Evolutionary conservation across 2,113 vertebrate genomes (phyloP), one percentile per base, ranked within the genome.

Genomic region (Ifrita kowaldi): DNA sequence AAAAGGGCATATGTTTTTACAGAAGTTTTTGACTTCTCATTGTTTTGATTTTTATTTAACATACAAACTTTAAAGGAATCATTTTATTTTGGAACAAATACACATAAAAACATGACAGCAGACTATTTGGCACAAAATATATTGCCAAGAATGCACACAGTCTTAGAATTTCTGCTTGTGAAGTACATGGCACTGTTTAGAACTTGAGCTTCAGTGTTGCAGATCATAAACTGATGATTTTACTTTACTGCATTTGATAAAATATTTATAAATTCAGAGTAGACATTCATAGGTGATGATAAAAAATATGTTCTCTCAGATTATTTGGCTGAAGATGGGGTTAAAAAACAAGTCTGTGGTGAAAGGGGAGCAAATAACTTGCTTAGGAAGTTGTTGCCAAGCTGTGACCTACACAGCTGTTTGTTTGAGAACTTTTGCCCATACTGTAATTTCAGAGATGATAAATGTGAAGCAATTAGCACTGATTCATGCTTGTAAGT

Each of bases 391-490:
- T 41, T 75, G 52, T 33, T 93, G 86, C 83, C 70, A 59, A 76
- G 84, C 83, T 93, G 80, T 95, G 95, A 94, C 95, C 94, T 90
- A 11, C 57, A 44, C 93, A 97, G 94, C 96, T 97, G 96, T 88
- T 94, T 93, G 76, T 60, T 89, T 69, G 91, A 92, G 91, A 90
- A 68, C 87, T 92, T 88, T 90, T 95, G 93, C 79, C 92, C 89
- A 42, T 83, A 16, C 80, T 89, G 30, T 90, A 91, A 96, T 93
- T 96, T 91, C 82, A 39, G 85, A 84, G 92, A 91, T 93, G 91
- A 91, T 87, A 83, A 95, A 96, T 95, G 82, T 85, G 84, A 94
- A 86, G 93, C 85, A 97, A 96, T 97, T 97, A 97, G 80, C 83
- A 56, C 80, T 94, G 97, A 97, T 97, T 97, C 92, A 93, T 87